Percentiles rank a stretch among this genome's conserved stretches.
Conservation (phyloP, 2,113 vertebrate species). For the Zapornia atra region DNA sequence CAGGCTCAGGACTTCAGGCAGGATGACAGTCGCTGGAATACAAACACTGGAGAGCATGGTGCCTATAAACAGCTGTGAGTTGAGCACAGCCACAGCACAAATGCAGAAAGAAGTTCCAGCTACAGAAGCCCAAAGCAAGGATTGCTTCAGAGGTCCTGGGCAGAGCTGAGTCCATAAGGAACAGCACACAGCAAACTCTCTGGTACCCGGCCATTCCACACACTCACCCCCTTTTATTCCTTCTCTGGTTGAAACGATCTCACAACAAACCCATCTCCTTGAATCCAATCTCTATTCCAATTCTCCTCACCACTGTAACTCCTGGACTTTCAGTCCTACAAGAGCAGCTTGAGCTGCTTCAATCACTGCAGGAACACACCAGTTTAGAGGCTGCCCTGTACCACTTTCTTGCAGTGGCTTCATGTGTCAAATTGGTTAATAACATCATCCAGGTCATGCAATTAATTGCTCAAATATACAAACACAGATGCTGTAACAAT, state of each 20-base stretch:
- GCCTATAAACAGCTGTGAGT: background rate
- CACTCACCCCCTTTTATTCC: background rate
- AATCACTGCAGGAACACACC: background rate
- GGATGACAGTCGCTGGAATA: background rate
- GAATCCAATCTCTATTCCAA: background rate
- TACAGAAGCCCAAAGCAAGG: background rate
- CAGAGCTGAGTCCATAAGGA: background rate
- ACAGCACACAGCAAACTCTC: background rate
- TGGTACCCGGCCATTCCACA: background rate
- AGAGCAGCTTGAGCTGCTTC: background rate
- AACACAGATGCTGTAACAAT: background rate
- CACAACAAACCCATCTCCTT: background rate
- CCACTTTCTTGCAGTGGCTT: background rate
- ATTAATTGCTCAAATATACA: background rate
- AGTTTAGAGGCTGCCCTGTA: background rate
- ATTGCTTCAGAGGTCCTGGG: background rate
- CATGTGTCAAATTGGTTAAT: background rate
- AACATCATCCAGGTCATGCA: background rate
- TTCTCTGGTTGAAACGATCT: background rate
- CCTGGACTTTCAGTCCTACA: background rate
- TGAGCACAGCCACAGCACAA: accelerated
- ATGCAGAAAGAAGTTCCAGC: background rate
- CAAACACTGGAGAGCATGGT: accelerated
- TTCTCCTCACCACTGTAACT: background rate
- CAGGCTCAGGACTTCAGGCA: background rate